Evolutionary conservation across 1,140 invertebrate species (phyloP), one percentile per base, ranked within the genome.

Genomic region (Lethrus apterus): DNA sequence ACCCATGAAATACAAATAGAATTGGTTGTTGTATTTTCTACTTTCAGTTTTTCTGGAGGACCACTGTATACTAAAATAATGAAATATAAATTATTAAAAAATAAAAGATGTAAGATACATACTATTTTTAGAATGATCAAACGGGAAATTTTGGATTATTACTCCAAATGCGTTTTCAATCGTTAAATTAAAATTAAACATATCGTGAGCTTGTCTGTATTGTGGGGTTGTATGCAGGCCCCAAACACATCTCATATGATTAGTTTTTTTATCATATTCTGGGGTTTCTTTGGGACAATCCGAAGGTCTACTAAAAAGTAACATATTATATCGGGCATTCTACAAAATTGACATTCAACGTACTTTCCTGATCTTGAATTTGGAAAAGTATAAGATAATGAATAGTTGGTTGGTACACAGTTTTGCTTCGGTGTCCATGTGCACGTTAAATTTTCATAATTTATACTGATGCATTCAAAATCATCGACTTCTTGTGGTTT

Each of bases 391-490:
- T 36, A 36, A n/a, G 34, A 36, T 36, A 36, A 36, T 7, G 34
- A 13, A 17, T 36, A 36, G 23, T 36, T 36, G n/a, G 34, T 36
- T 11, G 34, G 34, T 36, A 36, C 23, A 21, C 23, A 36, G 11
- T 36, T 36, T n/a, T 21, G 5, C 17, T n/a, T n/a, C 20, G 69
- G 68, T 1, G 64, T 71, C 80, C 81, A 86, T 5, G 71, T 69
- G 54, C 83, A 86, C 2, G 67, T 77, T 19, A 85, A 59, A 47
- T 72, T 76, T 40, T 82, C 70, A 70, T 79, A 78, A 60, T 85
- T 83, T 23, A 71, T 60, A n/a, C 79, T 80, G 11, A 78, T 60
- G 52, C 83, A 86, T 4, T 59, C 65, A 48, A 85, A 83, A 56
- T 81, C 74, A 7, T 60, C 63, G 1, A 82, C 76, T 45, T 71